Evolutionary conservation across 1,140 invertebrate species (phyloP).

Genomic region (Trachelipus rathkii): DNA sequence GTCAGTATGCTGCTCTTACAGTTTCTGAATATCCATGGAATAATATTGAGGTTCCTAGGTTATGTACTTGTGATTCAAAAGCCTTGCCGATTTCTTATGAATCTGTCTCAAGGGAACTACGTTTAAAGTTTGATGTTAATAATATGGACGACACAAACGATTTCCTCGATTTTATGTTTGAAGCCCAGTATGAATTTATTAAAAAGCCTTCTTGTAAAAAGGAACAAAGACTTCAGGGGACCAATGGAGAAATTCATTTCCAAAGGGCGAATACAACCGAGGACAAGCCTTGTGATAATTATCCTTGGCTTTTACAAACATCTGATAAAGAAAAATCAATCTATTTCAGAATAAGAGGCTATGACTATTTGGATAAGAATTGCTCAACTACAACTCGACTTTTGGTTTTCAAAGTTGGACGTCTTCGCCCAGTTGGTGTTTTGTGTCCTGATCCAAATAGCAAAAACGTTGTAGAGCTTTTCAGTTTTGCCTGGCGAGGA

Average conservation of each 20-base stretch:
- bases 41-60: conserved; percentile 40
- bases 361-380: conserved; percentile 47
- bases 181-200: conserved; percentile 58
- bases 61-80: conserved; percentile 64
- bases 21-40: conserved; percentile 44
- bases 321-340: conserved; percentile 39
- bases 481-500: conserved; percentile 72
- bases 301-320: conserved; percentile 43
- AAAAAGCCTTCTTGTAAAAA: conserved; percentile 42
- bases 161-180: conserved; percentile 74
- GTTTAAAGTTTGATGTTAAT: conserved; percentile 72
- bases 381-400: conserved; percentile 68
- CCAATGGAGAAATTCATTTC: conserved; percentile 40
- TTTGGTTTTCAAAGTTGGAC: conserved; percentile 64
- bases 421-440: conserved; percentile 43
- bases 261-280: conserved; percentile 36
- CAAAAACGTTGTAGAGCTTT: conserved; percentile 68
- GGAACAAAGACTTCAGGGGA: conserved; percentile 40
- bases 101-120: conserved; percentile 68
- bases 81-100: conserved; percentile 63
- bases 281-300: conserved; percentile 41
- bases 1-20: conserved; percentile 37
- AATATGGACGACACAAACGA: conserved; percentile 79
- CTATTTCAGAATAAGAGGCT: conserved; percentile 43
- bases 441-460: conserved; percentile 63